Evolutionary conservation across 2,113 vertebrate species (phyloP).

Genomic region (Pelecanoides urinatrix): DNA sequence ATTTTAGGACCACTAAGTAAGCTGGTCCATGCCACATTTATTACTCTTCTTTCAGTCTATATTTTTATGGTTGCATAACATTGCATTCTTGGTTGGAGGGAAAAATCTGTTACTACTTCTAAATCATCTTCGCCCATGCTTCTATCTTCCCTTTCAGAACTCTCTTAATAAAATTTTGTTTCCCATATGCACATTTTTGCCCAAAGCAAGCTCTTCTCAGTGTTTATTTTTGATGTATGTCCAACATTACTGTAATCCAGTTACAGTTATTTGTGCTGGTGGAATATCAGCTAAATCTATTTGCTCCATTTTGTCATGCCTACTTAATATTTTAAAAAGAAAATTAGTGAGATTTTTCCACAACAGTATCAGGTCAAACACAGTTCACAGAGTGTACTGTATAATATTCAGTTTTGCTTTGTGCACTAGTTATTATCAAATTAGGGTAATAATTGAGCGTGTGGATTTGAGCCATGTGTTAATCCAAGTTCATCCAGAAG

Average conservation of each 20-base stretch:
- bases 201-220: constrained; percentile 56
- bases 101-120: constrained; percentile 43
- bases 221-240: constrained; percentile 47
- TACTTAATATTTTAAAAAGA: constrained; percentile 23
- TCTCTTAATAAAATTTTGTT: constrained; percentile 60
- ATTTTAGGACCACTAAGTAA: neutral
- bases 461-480: constrained; percentile 40
- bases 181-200: constrained; percentile 51
- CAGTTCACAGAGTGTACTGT: constrained; percentile 39
- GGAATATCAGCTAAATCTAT: constrained; percentile 52
- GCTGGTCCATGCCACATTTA: accelerated
- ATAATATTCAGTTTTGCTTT: neutral
- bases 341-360: constrained; percentile 43
- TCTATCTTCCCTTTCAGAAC: constrained; percentile 45
- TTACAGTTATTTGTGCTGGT: constrained; percentile 51
- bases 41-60: neutral
- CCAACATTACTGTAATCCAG: neutral
- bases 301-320: constrained; percentile 46
- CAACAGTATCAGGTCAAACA: constrained; percentile 43
- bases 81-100: constrained; percentile 16
- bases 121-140: neutral
- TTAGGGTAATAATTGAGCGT: constrained; percentile 46
- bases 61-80: constrained; percentile 19
- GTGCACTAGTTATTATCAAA: constrained; percentile 54
- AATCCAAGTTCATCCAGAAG: constrained; percentile 56